These are phyloP conservation scores for Aleiodes leptofemur DNA, from an alignment of 2,888 invertebrate species.

Conservation along the genomic window DNA sequence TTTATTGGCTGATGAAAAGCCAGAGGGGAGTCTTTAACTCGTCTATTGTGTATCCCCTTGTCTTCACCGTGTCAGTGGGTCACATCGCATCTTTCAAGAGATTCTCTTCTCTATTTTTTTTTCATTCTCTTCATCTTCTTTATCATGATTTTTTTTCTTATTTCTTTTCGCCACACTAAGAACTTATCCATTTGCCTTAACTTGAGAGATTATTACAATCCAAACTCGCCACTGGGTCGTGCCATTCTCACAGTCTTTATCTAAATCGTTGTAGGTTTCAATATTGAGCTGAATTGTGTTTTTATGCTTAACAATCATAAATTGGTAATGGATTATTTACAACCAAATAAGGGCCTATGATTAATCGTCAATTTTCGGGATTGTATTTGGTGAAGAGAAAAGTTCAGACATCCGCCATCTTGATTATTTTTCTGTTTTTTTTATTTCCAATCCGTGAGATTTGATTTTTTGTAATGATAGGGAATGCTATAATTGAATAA, in stretches of 20 bases:
- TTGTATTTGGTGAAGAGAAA: too few relatives aligned
- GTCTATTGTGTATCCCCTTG: slow-evolving; percentile 2
- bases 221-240: slow-evolving; percentile 53
- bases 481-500: too few relatives aligned
- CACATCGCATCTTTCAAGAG: slow-evolving; percentile 42
- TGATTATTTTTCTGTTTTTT: too few relatives aligned
- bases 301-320: slow-evolving; percentile 32
- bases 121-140: slow-evolving; percentile 12
- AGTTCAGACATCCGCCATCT: too few relatives aligned
- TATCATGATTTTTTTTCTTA: slow-evolving; percentile 9
- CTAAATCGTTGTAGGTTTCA: slow-evolving; percentile 42
- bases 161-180: slow-evolving; percentile 2
- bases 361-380: not conserved
- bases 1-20: slow-evolving; percentile 17
- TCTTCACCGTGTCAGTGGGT: slow-evolving; percentile 49
- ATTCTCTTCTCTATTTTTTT: slow-evolving; percentile 46
- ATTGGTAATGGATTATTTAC: slow-evolving; percentile 31
- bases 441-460: too few relatives aligned
- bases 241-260: slow-evolving; percentile 58
- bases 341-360: not conserved
- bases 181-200: slow-evolving; percentile 9
- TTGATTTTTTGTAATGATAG: too few relatives aligned
- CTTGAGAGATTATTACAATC: slow-evolving; percentile 22
- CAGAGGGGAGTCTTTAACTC: slow-evolving; percentile 5
- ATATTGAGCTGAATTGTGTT: slow-evolving; percentile 45